These are phyloP conservation scores for Microcaecilia unicolor DNA, from an alignment of 2,797 vertebrate genomes.

Conservation along the genomic window DNA sequence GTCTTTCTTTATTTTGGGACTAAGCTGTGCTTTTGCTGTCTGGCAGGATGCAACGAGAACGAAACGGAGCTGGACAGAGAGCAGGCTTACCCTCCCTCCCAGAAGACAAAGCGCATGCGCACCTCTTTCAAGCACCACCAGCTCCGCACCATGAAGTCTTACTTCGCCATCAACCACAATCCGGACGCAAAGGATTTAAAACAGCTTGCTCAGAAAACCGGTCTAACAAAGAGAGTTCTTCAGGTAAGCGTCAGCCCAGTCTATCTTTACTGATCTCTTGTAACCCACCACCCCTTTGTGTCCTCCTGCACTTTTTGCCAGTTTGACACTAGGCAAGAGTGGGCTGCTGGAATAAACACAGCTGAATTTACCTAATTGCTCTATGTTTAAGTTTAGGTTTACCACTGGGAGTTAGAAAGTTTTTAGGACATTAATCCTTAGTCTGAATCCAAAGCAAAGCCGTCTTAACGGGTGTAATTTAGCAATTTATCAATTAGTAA, in stretches of 20 bases:
- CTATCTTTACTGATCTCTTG: no score
- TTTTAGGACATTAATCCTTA: no score
- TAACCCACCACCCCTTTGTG: no score
- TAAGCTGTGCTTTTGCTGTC: background rate
- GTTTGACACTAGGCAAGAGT: no score
- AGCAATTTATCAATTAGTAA: no score
- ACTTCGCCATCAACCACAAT: constrained; percentile 99
- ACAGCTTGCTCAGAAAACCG: constrained; percentile 98
- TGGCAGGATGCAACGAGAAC: constrained; percentile 89
- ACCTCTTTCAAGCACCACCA: constrained; percentile 99
- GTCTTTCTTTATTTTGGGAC: background rate
- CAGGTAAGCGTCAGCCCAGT: constrained; percentile 99
- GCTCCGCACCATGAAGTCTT: constrained; percentile 99
- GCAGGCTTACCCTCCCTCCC: constrained; percentile 86
- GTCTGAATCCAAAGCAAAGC: no score
- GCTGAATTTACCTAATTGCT: no score
- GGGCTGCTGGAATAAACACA: no score
- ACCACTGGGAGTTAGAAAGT: no score
- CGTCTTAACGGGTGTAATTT: no score
- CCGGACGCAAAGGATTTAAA: constrained; percentile 98
- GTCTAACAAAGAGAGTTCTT: constrained; percentile 96
- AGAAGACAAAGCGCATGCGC: constrained; percentile 98
- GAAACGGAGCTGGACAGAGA: constrained; percentile 93
- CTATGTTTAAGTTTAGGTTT: no score
- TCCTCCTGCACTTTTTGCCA: no score